phyloP scores from a whole-genome alignment of 2,113 vertebrate genomes.

The Paramormyrops kingsleyae region DNA sequence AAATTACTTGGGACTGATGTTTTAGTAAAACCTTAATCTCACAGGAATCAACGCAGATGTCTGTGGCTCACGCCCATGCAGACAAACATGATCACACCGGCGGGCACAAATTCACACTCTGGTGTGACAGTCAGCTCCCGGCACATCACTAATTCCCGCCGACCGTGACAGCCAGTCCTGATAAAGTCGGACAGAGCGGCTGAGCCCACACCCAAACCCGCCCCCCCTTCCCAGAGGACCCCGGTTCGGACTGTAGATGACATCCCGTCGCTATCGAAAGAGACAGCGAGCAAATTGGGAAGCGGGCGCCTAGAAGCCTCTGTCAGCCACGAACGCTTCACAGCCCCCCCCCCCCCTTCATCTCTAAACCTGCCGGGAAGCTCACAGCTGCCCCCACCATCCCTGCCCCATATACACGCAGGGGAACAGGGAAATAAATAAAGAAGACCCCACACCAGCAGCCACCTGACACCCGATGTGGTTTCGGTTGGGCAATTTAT shows the following conservation, averaged over 20 bases:
- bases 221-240: conserved; percentile 12
- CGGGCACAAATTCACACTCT: neutral
- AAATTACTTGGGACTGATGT: neutral
- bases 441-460: neutral
- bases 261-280: conserved; percentile 37
- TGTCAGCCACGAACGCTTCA: conserved; percentile 12
- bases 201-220: conserved; percentile 1
- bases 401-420: neutral
- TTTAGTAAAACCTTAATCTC: neutral
- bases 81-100: neutral
- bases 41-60: neutral
- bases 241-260: conserved; percentile 21
- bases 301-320: conserved; percentile 20
- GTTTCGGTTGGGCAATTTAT: neutral
- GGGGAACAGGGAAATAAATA: neutral
- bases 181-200: conserved; percentile 22
- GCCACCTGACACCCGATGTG: neutral
- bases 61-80: neutral
- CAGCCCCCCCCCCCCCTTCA: neutral
- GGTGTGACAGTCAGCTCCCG: conserved; percentile 8
- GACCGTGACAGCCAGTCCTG: conserved; percentile 32
- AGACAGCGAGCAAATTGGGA: conserved; percentile 41
- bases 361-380: conserved; percentile 12
- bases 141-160: conserved; percentile 25
- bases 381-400: neutral